Percentiles rank a stretch among this genome's conserved stretches.
phyloP scores from a whole-genome alignment of 2,797 vertebrate genomes.

The Zalophus californianus region DNA sequence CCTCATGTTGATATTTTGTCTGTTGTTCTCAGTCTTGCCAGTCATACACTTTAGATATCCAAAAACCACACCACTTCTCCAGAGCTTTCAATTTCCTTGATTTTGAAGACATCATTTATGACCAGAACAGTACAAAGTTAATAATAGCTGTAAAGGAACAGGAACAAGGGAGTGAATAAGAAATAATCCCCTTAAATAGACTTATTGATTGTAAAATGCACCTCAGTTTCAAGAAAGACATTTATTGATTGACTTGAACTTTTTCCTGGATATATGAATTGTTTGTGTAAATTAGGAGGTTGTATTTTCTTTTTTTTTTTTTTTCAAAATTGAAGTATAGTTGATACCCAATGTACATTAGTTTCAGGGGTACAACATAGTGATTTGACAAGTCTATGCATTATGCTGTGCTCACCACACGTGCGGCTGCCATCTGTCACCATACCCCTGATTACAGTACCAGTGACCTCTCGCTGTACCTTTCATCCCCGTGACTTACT shows the following conservation, averaged over 20 bases:
- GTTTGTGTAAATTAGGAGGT: background rate
- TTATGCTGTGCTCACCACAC: background rate
- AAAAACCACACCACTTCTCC: background rate
- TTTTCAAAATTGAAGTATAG: fast-evolving
- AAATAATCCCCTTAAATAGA: background rate
- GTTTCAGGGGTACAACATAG: background rate
- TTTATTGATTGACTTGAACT: background rate
- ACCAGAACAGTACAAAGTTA: background rate
- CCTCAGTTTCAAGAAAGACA: background rate
- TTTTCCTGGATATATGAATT: background rate
- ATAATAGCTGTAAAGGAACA: background rate
- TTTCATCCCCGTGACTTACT: background rate
- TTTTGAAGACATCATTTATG: background rate
- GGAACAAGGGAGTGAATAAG: background rate
- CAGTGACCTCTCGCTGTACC: background rate
- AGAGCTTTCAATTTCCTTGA: background rate
- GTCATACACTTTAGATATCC: background rate
- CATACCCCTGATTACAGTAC: background rate
- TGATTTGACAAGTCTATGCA: background rate
- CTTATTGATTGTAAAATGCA: background rate
- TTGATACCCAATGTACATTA: background rate
- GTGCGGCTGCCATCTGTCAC: background rate
- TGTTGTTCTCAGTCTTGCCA: background rate
- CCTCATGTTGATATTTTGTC: background rate
- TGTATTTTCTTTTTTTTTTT: background rate